Percentiles rank a stretch among this genome's conserved stretches.
Conservation (phyloP, 2,113 vertebrate species). For the Eurystomus gularis region DNA sequence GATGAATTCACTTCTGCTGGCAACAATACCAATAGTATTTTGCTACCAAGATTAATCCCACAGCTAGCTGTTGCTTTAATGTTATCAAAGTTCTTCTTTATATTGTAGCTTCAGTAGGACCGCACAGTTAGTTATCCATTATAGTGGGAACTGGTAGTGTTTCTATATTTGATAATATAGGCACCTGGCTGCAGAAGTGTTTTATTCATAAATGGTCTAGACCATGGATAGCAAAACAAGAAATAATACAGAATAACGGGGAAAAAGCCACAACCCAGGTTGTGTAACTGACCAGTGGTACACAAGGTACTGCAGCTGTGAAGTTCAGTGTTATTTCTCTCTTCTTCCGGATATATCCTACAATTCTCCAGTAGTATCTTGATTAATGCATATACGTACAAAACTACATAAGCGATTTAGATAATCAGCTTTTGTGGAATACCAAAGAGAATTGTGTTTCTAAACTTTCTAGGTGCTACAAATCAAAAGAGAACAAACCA, state of each 20-base stretch:
- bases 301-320: not conserved
- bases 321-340: not conserved
- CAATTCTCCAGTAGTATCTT: not conserved
- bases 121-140: not conserved
- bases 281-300: not conserved
- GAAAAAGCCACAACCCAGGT: not conserved
- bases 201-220: not conserved
- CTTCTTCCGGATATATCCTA: not conserved
- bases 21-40: not conserved
- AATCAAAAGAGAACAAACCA: not conserved
- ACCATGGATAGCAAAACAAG: not conserved
- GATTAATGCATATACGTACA: not conserved
- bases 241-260: not conserved
- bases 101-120: not conserved
- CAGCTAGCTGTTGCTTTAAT: not conserved
- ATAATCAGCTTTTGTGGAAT: not conserved
- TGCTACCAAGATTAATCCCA: not conserved
- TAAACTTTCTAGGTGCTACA: not conserved
- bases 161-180: not conserved
- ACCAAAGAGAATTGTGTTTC: not conserved
- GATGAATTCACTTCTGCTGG: not conserved
- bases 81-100: not conserved
- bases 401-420: not conserved
- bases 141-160: no score
- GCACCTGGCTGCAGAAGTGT: not conserved